Conservation (phyloP, 1,140 invertebrate genomes). For the Physella acuta region DNA sequence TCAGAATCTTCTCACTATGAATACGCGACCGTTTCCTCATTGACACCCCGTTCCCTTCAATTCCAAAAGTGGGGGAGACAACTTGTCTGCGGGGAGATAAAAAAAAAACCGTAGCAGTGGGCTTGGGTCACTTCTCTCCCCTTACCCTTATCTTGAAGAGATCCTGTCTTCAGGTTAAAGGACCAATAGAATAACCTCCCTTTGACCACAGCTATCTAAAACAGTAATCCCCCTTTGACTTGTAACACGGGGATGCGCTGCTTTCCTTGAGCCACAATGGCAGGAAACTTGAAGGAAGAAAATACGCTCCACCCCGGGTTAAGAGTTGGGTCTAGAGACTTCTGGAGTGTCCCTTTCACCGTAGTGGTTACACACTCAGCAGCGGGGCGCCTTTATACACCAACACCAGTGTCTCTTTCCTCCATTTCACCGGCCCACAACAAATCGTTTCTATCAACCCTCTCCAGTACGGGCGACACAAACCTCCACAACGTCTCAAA, state of each 20-base stretch:
- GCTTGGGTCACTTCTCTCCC: background rate
- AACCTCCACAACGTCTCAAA: no score
- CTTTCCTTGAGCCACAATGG: constrained; percentile 3
- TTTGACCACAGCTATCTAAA: constrained; percentile 3
- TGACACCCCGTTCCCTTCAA: background rate
- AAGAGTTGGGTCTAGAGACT: constrained; percentile 5
- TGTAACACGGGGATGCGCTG: constrained; percentile 7
- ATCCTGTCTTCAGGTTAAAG: background rate
- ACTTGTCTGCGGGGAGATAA: no score
- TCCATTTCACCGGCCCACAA: background rate
- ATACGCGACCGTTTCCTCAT: background rate
- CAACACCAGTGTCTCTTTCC: background rate
- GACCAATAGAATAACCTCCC: constrained; percentile 5
- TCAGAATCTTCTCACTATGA: constrained; percentile 1
- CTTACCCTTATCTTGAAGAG: background rate
- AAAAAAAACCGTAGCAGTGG: no score
- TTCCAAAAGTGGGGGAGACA: no score
- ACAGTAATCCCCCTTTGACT: background rate
- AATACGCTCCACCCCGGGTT: constrained; percentile 6
- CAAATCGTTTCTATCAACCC: no score
- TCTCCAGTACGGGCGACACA: no score
- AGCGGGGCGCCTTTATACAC: constrained; percentile 5
- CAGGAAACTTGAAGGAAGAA: background rate
- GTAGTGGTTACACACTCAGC: background rate
- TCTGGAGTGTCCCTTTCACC: constrained; percentile 2